Conservation (phyloP, 2,113 vertebrate species). For the Lasiurus borealis region DNA sequence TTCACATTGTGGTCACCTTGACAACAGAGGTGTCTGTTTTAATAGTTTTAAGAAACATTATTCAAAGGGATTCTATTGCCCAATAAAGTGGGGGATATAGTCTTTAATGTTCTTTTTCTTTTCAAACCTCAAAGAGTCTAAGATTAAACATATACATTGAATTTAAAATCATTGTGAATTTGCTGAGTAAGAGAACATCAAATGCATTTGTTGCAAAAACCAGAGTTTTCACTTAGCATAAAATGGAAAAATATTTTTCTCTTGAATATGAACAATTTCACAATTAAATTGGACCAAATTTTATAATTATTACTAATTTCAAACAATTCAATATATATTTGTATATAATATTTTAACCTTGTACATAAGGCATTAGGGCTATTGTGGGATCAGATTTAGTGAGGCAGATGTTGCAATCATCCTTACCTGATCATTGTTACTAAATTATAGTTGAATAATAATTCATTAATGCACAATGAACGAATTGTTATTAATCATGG, state of each 20-base stretch:
- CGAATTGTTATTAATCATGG: conserved; percentile 31
- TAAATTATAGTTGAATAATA: neutral
- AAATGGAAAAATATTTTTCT: neutral
- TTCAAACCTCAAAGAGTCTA: conserved; percentile 67
- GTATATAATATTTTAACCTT: neutral
- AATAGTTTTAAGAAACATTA: conserved; percentile 61
- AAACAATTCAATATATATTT: neutral
- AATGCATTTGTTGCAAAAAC: conserved; percentile 33
- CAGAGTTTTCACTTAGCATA: conserved; percentile 38
- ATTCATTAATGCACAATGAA: neutral
- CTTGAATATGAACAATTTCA: conserved; percentile 45
- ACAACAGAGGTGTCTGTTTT: conserved; percentile 58
- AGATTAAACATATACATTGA: conserved; percentile 73
- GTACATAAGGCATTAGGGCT: neutral
- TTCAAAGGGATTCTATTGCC: conserved; percentile 61
- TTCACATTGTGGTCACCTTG: conserved; percentile 68
- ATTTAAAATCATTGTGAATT: conserved; percentile 65
- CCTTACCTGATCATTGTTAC: conserved; percentile 14
- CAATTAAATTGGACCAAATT: conserved; percentile 5
- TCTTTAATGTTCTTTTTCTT: conserved; percentile 64
- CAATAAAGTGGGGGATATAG: neutral
- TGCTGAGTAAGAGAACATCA: conserved; percentile 67
- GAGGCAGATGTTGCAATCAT: neutral
- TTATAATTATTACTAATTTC: conserved; percentile 13
- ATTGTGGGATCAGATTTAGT: conserved; percentile 6